A percentile compares a stretch with the other conserved stretches of the same genome.
phyloP scores from a whole-genome alignment of 2,888 invertebrate species.

The Gisinianus flammeolus region DNA sequence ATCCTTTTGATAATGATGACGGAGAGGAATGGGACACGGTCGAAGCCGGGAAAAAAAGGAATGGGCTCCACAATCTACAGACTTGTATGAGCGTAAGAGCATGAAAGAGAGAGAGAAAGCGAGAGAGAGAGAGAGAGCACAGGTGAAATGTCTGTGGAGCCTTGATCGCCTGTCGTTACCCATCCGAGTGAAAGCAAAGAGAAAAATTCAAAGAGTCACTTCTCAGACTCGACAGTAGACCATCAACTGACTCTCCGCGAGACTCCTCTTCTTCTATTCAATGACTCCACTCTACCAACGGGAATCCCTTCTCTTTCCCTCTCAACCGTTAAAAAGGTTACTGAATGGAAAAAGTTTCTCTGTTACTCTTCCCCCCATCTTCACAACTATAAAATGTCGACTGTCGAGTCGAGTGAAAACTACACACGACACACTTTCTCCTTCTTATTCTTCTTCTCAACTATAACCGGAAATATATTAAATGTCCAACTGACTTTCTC shows the following conservation, averaged over 20 bases:
- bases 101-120: neutral
- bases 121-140: neutral
- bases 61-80: neutral
- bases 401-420: neutral
- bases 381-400: neutral
- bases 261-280: neutral
- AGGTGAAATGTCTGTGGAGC: constrained; percentile 7
- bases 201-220: constrained; percentile 20
- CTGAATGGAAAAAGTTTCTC: constrained; percentile 22
- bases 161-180: constrained; percentile 1
- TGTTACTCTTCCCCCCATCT: neutral
- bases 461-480: neutral
- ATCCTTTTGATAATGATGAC: neutral
- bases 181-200: constrained; percentile 1
- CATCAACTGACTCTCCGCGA: neutral
- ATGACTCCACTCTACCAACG: neutral
- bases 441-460: neutral
- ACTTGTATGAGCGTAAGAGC: neutral
- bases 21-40: neutral
- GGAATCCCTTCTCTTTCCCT: neutral
- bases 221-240: neutral
- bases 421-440: neutral
- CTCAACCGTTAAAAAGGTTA: constrained; percentile 10
- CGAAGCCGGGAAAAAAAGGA: neutral
- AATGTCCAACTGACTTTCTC: constrained; percentile 2